Conservation (phyloP, 2,797 vertebrate genomes). For the Limnodromus scolopaceus region DNA sequence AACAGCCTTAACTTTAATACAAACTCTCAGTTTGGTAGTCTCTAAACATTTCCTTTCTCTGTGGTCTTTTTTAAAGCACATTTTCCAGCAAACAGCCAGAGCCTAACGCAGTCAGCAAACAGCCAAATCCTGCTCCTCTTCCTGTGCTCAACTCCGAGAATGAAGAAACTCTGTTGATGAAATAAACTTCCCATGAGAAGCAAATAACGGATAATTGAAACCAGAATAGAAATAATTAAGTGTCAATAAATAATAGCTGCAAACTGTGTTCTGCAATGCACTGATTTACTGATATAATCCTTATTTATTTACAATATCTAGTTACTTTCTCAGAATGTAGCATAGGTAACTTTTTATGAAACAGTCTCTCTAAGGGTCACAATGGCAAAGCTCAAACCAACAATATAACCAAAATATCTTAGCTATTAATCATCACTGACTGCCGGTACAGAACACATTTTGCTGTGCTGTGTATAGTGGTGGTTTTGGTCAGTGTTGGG, state of each 20-base stretch:
- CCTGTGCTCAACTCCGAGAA: no score
- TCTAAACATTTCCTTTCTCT: not conserved
- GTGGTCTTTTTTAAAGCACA: not conserved
- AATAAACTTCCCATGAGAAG: not conserved
- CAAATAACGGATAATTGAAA: not conserved
- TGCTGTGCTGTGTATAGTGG: not conserved
- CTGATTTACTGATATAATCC: not conserved
- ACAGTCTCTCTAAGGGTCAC: not conserved
- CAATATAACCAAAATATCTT: not conserved
- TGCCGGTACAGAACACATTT: no score
- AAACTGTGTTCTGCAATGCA: not conserved
- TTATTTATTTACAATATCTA: not conserved
- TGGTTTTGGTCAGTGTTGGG: not conserved
- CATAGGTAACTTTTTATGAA: not conserved
- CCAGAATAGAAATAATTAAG: not conserved
- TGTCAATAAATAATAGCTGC: not conserved
- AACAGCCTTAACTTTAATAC: not conserved
- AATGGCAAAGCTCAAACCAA: not conserved
- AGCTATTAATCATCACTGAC: not conserved
- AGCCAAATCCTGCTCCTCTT: not conserved
- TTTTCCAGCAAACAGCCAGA: not conserved
- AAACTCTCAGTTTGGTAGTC: not conserved
- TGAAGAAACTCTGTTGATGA: not conserved
- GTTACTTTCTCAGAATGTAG: not conserved
- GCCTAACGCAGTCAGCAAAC: rapidly evolving